Evolutionary conservation across 1,140 invertebrate species (phyloP).

Genomic region (Nasonia longicornis): DNA sequence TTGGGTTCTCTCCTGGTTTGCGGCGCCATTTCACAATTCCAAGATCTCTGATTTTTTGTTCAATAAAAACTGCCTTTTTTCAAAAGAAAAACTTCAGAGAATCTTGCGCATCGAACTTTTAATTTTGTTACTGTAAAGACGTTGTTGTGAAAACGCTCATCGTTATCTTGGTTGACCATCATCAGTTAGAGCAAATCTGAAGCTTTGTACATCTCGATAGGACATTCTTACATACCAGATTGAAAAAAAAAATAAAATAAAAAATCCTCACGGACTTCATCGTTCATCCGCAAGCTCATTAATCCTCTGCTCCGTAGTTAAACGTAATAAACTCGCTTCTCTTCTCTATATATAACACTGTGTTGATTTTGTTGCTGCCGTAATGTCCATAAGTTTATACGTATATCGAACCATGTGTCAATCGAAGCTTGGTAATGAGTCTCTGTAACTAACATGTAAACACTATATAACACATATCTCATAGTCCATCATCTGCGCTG

Average conservation of each 20-base stretch:
- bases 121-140: slow-evolving; percentile 22
- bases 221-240: background rate
- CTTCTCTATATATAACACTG: slow-evolving; percentile 5
- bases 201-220: slow-evolving; percentile 22
- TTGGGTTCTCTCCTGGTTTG: background rate
- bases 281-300: slow-evolving; percentile 6
- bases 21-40: background rate
- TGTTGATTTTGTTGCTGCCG: slow-evolving; percentile 23
- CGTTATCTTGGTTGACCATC: slow-evolving; percentile 25
- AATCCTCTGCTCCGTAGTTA: slow-evolving; percentile 10
- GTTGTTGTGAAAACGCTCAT: slow-evolving; percentile 11
- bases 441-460: background rate
- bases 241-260: background rate
- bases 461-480: background rate
- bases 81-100: slow-evolving; percentile 23
- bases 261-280: background rate
- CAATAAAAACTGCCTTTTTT: background rate
- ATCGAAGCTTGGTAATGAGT: slow-evolving; percentile 26
- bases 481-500: slow-evolving; percentile 14
- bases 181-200: slow-evolving; percentile 3
- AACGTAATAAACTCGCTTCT: slow-evolving; percentile 10
- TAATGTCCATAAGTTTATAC: background rate
- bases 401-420: slow-evolving; percentile 1
- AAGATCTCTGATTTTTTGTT: slow-evolving; percentile 9
- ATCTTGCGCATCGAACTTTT: background rate